phyloP scores from a whole-genome alignment of 2,797 vertebrate genomes.

The Halcyon badia region DNA sequence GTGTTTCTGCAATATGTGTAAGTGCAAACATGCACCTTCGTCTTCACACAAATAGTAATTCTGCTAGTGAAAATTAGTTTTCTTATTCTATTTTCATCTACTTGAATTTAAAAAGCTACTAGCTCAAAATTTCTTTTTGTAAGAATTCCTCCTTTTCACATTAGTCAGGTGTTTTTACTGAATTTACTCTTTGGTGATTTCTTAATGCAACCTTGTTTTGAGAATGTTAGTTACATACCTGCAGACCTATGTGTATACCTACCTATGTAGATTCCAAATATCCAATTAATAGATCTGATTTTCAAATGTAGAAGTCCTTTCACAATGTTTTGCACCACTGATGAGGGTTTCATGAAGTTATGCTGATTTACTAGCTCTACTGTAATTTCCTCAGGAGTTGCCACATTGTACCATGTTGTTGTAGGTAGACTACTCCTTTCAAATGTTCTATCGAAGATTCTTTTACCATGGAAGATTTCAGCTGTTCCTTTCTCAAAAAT shows the following conservation, averaged over 20 bases:
- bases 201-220: neutral
- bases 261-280: neutral
- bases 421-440: neutral
- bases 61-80: neutral
- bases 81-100: neutral
- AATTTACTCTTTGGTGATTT: neutral
- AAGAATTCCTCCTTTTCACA: neutral
- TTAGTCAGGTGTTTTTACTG: neutral
- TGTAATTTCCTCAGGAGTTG: neutral
- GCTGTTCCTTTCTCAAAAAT: neutral
- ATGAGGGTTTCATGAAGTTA: neutral
- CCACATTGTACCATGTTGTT: neutral
- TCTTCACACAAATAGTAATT: neutral
- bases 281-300: neutral
- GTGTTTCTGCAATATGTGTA: neutral
- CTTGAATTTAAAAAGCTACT: neutral
- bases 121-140: neutral
- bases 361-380: neutral
- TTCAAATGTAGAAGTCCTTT: neutral
- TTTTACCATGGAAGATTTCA: neutral
- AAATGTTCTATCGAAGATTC: neutral
- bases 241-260: neutral
- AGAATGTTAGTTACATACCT: neutral
- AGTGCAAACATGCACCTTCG: neutral
- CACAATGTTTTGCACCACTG: neutral